Conservation (phyloP, 2,888 invertebrate genomes). For the Lycaena phlaeas region DNA sequence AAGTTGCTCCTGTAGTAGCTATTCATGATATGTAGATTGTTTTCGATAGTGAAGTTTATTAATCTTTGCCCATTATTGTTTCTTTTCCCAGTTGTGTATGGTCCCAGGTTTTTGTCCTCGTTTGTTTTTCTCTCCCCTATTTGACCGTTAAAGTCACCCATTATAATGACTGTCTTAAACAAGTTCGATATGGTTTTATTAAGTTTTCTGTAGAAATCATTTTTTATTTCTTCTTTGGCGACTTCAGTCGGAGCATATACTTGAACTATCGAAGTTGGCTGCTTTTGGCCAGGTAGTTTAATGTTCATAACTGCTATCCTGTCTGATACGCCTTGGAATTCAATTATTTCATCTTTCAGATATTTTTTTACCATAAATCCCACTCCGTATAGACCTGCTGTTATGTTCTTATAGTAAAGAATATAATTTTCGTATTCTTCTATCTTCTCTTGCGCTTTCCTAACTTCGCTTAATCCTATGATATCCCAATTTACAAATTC, state of each 20-base stretch:
- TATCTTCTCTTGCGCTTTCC: slow-evolving; percentile 15
- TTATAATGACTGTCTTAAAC: slow-evolving; percentile 14
- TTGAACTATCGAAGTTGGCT: slow-evolving; percentile 13
- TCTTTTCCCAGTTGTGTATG: slow-evolving; percentile 15
- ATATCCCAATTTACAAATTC: no score
- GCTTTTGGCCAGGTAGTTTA: slow-evolving; percentile 6
- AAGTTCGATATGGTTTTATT: not conserved
- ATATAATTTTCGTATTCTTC: slow-evolving; percentile 18
- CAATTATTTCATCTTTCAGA: slow-evolving; percentile 13
- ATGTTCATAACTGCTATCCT: slow-evolving; percentile 19
- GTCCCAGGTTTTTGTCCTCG: slow-evolving; percentile 15
- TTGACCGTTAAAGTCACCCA: slow-evolving; percentile 19
- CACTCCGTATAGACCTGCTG: slow-evolving; percentile 15
- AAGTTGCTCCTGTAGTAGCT: slow-evolving; percentile 15
- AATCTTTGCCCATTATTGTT: slow-evolving; percentile 22
- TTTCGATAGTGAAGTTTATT: slow-evolving; percentile 15
- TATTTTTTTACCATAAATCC: slow-evolving; percentile 19
- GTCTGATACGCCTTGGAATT: slow-evolving; percentile 17
- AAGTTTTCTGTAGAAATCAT: slow-evolving; percentile 11
- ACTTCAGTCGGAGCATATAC: slow-evolving; percentile 16
- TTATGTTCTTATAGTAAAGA: slow-evolving; percentile 16
- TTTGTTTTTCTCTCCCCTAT: slow-evolving; percentile 15
- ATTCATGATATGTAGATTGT: slow-evolving; percentile 15
- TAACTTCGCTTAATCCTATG: slow-evolving; percentile 4
- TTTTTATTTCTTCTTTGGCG: slow-evolving; percentile 10